Conservation (phyloP, 2,888 invertebrate genomes). For the Aspidapion aeneum region DNA sequence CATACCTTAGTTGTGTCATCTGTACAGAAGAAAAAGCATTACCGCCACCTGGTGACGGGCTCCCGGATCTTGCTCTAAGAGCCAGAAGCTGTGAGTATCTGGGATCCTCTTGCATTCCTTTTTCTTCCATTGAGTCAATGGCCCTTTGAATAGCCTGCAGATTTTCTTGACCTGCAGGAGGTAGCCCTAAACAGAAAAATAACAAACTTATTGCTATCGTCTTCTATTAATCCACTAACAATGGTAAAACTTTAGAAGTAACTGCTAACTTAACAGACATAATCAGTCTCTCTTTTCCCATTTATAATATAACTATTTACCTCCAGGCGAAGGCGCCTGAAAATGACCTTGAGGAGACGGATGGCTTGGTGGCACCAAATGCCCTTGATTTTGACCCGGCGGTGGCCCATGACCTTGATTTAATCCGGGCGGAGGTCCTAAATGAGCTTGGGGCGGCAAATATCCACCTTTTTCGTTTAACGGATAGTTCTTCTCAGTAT, state of each 20-base stretch:
- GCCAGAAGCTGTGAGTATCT: conserved; percentile 86
- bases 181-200: conserved; percentile 19
- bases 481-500: not conserved
- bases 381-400: conserved; percentile 32
- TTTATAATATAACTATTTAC: too few relatives aligned
- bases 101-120: conserved; percentile 89
- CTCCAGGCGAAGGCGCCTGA: conserved; percentile 15
- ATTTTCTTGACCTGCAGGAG: conserved; percentile 27
- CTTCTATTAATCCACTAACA: too few relatives aligned
- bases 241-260: too few relatives aligned
- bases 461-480: not conserved
- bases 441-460: not conserved
- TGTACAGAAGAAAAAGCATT: conserved; percentile 70
- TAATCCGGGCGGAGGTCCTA: not conserved
- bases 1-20: conserved; percentile 76
- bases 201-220: too few relatives aligned
- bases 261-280: too few relatives aligned
- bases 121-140: conserved; percentile 93
- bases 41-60: conserved; percentile 17
- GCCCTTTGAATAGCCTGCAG: conserved; percentile 85
- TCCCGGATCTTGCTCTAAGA: conserved; percentile 62
- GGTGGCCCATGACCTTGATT: conserved; percentile 14
- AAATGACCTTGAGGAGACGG: conserved; percentile 38
- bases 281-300: too few relatives aligned
- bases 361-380: conserved; percentile 39